Conservation (phyloP, 2,888 invertebrate genomes). For the Tenthredo scrophulariae region DNA sequence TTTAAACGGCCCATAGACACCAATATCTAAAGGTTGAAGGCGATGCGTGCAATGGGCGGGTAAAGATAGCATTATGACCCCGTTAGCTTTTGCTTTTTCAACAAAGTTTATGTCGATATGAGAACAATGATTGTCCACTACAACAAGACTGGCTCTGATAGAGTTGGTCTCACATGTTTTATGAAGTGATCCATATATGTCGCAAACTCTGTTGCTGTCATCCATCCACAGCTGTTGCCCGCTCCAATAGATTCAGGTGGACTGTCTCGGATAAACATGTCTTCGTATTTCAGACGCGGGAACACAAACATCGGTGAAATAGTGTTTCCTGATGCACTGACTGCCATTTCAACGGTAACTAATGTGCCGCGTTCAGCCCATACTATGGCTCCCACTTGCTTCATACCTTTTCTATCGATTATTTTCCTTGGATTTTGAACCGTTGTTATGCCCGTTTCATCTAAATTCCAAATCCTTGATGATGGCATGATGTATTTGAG, state of each 20-base stretch:
- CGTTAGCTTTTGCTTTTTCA: constrained; percentile 63
- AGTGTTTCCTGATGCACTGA: constrained; percentile 61
- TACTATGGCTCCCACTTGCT: constrained; percentile 56
- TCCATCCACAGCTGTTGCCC: constrained; percentile 71
- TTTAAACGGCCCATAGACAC: constrained; percentile 61
- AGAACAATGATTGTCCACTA: constrained; percentile 69
- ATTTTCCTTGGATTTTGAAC: constrained; percentile 58
- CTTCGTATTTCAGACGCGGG: constrained; percentile 63
- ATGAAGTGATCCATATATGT: constrained; percentile 69
- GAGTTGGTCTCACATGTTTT: constrained; percentile 59
- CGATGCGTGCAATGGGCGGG: constrained; percentile 65
- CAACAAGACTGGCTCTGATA: constrained; percentile 64
- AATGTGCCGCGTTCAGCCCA: constrained; percentile 60
- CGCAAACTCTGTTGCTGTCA: constrained; percentile 64
- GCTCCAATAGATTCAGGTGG: constrained; percentile 68
- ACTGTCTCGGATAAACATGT: constrained; percentile 61
- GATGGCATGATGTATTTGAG: constrained; percentile 45
- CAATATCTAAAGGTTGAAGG: constrained; percentile 62
- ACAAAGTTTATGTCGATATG: constrained; percentile 64
- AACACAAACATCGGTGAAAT: constrained; percentile 68
- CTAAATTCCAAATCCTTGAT: constrained; percentile 66
- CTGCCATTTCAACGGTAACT: constrained; percentile 60
- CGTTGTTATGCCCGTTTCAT: constrained; percentile 65
- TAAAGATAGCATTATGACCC: constrained; percentile 64
- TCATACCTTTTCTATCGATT: constrained; percentile 53